Base-by-base conservation (phyloP, 2,113 vertebrate species). In the Rhinoderma darwinii region DNA sequence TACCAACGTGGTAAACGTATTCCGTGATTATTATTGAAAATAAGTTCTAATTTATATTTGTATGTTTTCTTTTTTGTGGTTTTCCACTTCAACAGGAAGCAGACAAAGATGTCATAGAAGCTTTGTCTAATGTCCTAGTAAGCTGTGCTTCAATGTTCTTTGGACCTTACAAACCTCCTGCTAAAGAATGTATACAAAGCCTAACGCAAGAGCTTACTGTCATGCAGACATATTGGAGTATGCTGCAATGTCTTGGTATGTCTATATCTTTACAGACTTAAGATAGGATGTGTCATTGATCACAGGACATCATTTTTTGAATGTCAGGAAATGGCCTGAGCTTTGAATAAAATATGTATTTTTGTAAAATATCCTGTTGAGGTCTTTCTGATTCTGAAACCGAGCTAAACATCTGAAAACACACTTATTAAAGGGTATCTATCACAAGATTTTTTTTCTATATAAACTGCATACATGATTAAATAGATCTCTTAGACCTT, bases 201-300 rank as follows among this genome's bases (percentile, higher is more conserved):
- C 81, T 95, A 43, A 88, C 56, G 86, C 2, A 39, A 30, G 44
- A 94, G 76, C 91, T 90, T 82, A 30, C 61, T 18, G 90, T 89
- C 35, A 88, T 94, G 88, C 87, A 91, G 73, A 78, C 89, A 17
- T 89, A 88, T 77, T 96, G 95, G 95, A 92, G 90, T 82, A 90
- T 95, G 93, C 91, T 95, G 88, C 92, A 89, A 35, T 92, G 91
- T 90, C 90, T 89, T 76, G 92, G 93, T 91, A 88, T 89, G 86
- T 77, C 54, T 66, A 15, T 63, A 25, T 2, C 11, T 32, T 50
- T 39, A 82, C 9, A 7, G 7, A 22, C 56, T n/a, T n/a, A n/a
- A n/a, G 1, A 15, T 14, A 32, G 14, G n/a, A 32, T 30, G 10
- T 14, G 27, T 66, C 61, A 30, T 30, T 15, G 27, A 14, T 66